These are phyloP conservation scores for Bhutanitis thaidina DNA, from an alignment of 2,888 invertebrate genomes.

Conservation along the genomic window DNA sequence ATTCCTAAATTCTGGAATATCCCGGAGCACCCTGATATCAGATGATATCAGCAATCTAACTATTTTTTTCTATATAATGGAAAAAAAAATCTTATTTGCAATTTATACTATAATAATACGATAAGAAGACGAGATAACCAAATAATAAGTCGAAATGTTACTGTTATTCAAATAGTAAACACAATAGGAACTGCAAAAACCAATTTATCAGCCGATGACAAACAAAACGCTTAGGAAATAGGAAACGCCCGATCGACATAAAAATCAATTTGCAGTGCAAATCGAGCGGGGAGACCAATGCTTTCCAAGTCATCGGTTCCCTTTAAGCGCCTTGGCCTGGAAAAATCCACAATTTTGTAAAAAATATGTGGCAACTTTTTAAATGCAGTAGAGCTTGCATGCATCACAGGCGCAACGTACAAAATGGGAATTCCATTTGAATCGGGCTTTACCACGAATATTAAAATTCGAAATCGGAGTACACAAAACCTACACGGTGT, in stretches of 20 bases:
- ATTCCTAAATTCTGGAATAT: no score
- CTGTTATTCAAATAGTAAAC: no score
- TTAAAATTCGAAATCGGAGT: constrained; percentile 23
- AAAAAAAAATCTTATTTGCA: no score
- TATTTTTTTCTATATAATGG: no score
- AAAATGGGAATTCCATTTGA: constrained; percentile 25
- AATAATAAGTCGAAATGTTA: no score
- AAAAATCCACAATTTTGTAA: constrained; percentile 59
- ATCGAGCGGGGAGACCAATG: constrained; percentile 71
- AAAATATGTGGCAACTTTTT: constrained; percentile 35
- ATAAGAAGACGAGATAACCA: no score
- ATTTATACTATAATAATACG: no score
- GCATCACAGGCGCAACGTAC: constrained; percentile 18
- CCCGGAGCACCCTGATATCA: no score
- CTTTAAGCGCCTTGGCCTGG: constrained; percentile 60
- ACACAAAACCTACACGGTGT: neutral
- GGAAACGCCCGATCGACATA: constrained; percentile 42
- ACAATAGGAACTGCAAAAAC: constrained; percentile 7
- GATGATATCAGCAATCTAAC: no score
- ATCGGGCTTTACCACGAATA: constrained; percentile 22
- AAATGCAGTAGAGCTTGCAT: constrained; percentile 22
- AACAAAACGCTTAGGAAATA: constrained; percentile 39
- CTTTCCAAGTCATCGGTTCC: constrained; percentile 71
- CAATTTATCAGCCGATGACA: constrained; percentile 33
- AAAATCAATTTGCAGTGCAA: constrained; percentile 76